Evolutionary conservation across 2,113 vertebrate genomes (phyloP).

Genomic region (Trogon surrucura): DNA sequence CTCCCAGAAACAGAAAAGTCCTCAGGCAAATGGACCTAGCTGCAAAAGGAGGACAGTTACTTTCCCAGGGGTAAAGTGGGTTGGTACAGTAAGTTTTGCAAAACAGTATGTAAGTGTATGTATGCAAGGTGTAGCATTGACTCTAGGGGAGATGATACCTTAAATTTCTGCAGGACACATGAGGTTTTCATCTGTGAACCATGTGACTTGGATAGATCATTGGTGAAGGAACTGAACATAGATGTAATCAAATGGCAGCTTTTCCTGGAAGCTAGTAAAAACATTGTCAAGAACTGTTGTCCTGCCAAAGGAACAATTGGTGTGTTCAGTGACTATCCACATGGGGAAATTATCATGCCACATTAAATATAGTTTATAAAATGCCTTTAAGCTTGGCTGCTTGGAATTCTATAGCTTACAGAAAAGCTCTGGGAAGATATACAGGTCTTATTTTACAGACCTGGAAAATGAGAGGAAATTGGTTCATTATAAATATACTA

Average conservation of each 20-base stretch:
- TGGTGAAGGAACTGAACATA: not conserved
- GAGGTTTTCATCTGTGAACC: not conserved
- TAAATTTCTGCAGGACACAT: not conserved
- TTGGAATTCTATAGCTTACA: conserved; percentile 34
- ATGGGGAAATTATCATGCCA: conserved; percentile 33
- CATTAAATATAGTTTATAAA: conserved; percentile 16
- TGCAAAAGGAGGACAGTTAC: not conserved
- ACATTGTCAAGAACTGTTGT: not conserved
- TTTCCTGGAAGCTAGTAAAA: not conserved
- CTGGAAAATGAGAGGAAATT: conserved; percentile 77
- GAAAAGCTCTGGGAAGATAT: conserved; percentile 75
- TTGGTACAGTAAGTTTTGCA: not conserved
- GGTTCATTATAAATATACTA: conserved; percentile 68
- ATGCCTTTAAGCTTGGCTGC: conserved; percentile 45
- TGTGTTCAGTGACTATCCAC: not conserved
- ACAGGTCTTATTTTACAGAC: conserved; percentile 75
- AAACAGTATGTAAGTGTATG: not conserved
- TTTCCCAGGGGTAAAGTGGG: not conserved
- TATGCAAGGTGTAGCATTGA: not conserved
- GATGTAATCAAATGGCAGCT: not conserved
- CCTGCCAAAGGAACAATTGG: not conserved
- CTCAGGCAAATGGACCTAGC: not conserved
- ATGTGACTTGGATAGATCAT: not conserved
- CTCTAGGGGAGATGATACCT: not conserved
- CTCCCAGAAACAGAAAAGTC: not conserved